Percentiles rank a stretch among this genome's conserved stretches.
phyloP scores from a whole-genome alignment of 2,888 invertebrate genomes.

The Xestia sexstrigata region DNA sequence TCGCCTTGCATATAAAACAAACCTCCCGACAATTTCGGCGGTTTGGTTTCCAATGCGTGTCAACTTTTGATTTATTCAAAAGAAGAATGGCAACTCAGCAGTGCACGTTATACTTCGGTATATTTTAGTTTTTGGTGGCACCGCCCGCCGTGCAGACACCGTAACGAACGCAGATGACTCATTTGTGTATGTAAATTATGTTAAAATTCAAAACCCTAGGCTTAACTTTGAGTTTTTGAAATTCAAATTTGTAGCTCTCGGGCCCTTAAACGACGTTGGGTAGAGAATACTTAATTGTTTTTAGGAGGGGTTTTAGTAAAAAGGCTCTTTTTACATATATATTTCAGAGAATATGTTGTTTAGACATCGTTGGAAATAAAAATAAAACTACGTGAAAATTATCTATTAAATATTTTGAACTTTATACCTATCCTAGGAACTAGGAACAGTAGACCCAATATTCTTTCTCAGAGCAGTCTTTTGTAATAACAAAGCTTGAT shows the following conservation, averaged over 20 bases:
- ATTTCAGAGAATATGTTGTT: constrained; percentile 52
- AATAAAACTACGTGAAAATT: constrained; percentile 41
- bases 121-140: constrained; percentile 49
- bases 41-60: constrained; percentile 55
- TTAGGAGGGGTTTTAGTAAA: constrained; percentile 52
- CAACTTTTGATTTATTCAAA: constrained; percentile 34
- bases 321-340: constrained; percentile 49
- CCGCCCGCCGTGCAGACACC: constrained; percentile 62
- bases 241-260: constrained; percentile 75
- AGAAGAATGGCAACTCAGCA: constrained; percentile 20
- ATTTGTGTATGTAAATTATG: constrained; percentile 81
- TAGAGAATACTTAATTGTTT: constrained; percentile 73
- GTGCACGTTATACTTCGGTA: constrained; percentile 32
- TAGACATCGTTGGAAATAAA: constrained; percentile 31
- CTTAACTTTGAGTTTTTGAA: constrained; percentile 74
- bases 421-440: too few species aligned
- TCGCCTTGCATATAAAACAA: constrained; percentile 73
- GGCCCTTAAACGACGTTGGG: constrained; percentile 68
- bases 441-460: background rate
- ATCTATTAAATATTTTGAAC: constrained; percentile 2
- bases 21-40: constrained; percentile 62
- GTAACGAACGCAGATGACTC: constrained; percentile 79
- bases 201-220: constrained; percentile 76
- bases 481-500: background rate
- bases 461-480: background rate